phyloP scores from a whole-genome alignment of 2,797 vertebrate genomes.

The Crocidura indochinensis region DNA sequence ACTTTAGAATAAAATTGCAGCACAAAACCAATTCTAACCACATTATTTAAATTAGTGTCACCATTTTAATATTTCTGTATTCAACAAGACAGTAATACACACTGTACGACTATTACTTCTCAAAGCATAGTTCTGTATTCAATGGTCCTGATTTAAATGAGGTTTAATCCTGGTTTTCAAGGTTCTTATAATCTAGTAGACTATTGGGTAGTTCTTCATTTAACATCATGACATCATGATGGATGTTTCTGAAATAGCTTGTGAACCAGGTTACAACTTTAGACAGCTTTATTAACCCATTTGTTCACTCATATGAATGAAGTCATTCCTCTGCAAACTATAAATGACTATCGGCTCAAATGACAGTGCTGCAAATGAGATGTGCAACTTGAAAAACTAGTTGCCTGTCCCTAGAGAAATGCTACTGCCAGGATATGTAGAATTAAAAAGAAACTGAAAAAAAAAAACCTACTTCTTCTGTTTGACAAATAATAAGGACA shows the following conservation, averaged over 20 bases:
- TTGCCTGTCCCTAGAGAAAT: slow-evolving; percentile 63
- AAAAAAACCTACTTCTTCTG: slow-evolving; percentile 31
- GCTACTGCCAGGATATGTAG: slow-evolving; percentile 61
- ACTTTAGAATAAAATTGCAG: slow-evolving; percentile 58
- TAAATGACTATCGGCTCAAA: slow-evolving; percentile 75
- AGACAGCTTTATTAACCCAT: slow-evolving; percentile 80
- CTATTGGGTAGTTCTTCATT: slow-evolving; percentile 4
- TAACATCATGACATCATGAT: slow-evolving; percentile 45
- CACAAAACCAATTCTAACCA: slow-evolving; percentile 23
- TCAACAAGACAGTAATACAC: neutral
- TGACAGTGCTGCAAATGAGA: slow-evolving; percentile 75
- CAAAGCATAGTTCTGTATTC: neutral
- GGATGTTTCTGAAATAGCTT: slow-evolving; percentile 57
- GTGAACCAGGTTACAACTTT: slow-evolving; percentile 55
- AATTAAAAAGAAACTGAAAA: slow-evolving; percentile 59
- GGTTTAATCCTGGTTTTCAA: slow-evolving; percentile 60
- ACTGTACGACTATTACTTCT: neutral
- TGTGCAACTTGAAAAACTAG: slow-evolving; percentile 71
- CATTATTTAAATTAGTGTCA: neutral
- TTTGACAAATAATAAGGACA: slow-evolving; percentile 59
- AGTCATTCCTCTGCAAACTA: slow-evolving; percentile 71
- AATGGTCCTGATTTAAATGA: neutral
- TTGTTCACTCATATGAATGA: slow-evolving; percentile 75
- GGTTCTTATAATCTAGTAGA: slow-evolving; percentile 38
- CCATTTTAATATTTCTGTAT: slow-evolving; percentile 20